A percentile compares a stretch with the other conserved stretches of the same genome.
phyloP scores from a whole-genome alignment of 37 sponge, comb jelly and placozoan genomes.

The Oscarella lobularis region DNA sequence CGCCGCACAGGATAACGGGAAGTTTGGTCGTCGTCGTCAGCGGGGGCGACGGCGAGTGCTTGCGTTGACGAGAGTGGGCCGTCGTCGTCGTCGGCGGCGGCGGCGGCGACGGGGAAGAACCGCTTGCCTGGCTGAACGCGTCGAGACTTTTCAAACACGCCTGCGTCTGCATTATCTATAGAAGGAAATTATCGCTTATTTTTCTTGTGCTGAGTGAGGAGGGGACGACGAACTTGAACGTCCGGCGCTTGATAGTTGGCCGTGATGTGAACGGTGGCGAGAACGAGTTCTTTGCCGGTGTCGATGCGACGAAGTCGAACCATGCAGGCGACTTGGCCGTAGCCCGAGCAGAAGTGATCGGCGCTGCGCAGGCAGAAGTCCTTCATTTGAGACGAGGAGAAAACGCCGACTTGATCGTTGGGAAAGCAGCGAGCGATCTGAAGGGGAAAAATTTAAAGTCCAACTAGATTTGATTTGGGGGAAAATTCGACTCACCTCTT shows the following conservation, averaged over 20 bases:
- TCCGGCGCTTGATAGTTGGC: neutral
- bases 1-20: conserved; percentile 78
- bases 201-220: too few relatives aligned
- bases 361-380: neutral
- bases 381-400: neutral
- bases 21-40: conserved; percentile 3
- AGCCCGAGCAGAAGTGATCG: neutral
- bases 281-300: neutral
- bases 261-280: neutral
- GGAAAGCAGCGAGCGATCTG: neutral
- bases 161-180: neutral
- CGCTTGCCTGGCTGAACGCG: neutral
- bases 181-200: too few relatives aligned
- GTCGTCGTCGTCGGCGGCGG: too few relatives aligned
- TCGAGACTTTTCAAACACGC: neutral
- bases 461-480: too few relatives aligned
- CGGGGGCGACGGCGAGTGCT: neutral
- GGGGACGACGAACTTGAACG: neutral
- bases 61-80: too few relatives aligned
- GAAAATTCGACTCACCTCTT: neutral
- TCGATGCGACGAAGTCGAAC: neutral
- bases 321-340: conserved; percentile 6
- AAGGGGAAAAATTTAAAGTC: too few relatives aligned
- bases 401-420: neutral
- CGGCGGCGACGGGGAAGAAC: neutral